These are phyloP conservation scores for Lasioglossum baleicum DNA, from an alignment of 1,140 invertebrate species.

Conservation along the genomic window DNA sequence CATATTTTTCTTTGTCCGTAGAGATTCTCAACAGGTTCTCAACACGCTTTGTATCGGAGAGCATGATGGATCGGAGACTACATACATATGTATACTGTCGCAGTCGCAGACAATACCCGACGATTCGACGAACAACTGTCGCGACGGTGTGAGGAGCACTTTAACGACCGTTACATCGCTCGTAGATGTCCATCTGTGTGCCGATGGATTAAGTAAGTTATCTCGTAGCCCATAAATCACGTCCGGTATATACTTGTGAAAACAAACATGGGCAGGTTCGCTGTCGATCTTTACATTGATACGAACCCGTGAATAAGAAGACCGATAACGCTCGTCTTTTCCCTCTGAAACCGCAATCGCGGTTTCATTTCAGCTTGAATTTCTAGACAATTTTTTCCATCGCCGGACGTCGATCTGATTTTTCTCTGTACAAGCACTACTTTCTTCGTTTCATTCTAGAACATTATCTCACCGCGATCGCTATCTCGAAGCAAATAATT, in stretches of 20 bases:
- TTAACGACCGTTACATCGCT: slow-evolving; percentile 18
- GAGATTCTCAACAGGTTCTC: neutral
- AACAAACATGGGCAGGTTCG: slow-evolving; percentile 47
- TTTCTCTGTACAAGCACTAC: neutral
- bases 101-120: neutral
- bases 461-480: neutral
- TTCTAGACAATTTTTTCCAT: neutral
- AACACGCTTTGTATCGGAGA: neutral
- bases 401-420: neutral
- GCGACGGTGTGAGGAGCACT: slow-evolving; percentile 13
- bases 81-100: too few species aligned
- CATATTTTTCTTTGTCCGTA: neutral
- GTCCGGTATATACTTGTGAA: slow-evolving; percentile 45
- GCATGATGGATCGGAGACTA: neutral
- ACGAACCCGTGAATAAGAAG: slow-evolving; percentile 9
- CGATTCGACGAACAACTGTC: slow-evolving; percentile 4
- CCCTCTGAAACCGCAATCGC: slow-evolving; percentile 19
- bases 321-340: slow-evolving; percentile 27
- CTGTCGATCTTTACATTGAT: slow-evolving; percentile 3
- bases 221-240: slow-evolving; percentile 62
- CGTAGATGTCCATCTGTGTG: slow-evolving; percentile 45
- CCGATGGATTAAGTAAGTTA: slow-evolving; percentile 62
- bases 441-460: neutral
- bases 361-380: slow-evolving; percentile 10
- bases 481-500: slow-evolving; percentile 34